phyloP scores from a whole-genome alignment of 2,113 vertebrate species.

The Calidris pygmaea region DNA sequence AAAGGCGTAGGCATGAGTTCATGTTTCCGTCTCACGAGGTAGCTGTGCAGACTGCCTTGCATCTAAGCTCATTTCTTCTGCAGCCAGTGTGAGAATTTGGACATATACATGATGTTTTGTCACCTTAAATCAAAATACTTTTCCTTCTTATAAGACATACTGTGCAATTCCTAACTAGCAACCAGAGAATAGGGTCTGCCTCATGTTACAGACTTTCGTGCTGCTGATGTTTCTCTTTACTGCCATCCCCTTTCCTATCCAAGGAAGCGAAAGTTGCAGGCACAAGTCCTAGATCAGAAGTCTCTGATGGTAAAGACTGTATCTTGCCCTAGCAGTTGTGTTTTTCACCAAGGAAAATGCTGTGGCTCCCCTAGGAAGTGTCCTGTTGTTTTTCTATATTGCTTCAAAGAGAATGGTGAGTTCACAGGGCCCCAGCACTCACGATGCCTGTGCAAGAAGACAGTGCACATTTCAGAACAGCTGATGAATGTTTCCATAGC shows the following conservation, averaged over 20 bases:
- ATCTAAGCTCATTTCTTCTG: not conserved
- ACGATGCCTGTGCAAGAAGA: not conserved
- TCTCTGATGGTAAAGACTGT: not conserved
- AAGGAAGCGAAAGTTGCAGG: not conserved
- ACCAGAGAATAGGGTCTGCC: not conserved
- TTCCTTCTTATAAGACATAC: no score
- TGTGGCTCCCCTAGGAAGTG: not conserved
- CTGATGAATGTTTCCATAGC: not conserved
- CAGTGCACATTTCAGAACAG: not conserved
- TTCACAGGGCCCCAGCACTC: not conserved
- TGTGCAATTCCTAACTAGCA: no score
- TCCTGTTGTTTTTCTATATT: not conserved
- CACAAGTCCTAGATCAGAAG: not conserved
- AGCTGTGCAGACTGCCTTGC: fast-evolving
- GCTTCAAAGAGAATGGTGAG: not conserved
- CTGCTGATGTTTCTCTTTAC: not conserved
- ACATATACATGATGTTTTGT: not conserved
- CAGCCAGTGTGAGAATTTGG: fast-evolving
- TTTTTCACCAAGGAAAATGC: not conserved
- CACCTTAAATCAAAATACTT: not conserved
- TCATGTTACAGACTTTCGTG: fast-evolving
- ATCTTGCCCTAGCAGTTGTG: not conserved
- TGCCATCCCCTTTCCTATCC: not conserved
- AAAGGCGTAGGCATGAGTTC: not conserved
- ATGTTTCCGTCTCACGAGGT: fast-evolving